These are phyloP conservation scores for Sarcophaga subvicina DNA, from an alignment of 2,888 invertebrate species.

Conservation along the genomic window DNA sequence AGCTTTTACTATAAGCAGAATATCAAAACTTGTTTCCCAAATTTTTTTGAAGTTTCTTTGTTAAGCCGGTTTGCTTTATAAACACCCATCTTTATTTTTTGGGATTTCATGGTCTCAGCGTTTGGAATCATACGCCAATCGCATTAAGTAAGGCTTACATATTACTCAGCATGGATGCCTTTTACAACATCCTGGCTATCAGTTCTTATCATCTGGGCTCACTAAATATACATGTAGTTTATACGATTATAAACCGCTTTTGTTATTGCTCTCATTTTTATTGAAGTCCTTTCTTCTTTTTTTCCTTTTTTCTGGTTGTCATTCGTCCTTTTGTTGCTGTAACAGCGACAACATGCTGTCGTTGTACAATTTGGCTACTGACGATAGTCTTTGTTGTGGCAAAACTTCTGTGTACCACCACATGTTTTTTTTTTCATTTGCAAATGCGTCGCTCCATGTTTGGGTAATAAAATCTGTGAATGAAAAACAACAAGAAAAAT, in stretches of 20 bases:
- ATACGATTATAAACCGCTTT: background rate
- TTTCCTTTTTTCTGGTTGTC: too few relatives aligned
- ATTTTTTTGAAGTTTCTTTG: too few relatives aligned
- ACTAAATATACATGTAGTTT: background rate
- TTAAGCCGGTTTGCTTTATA: too few relatives aligned
- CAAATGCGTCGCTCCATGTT: background rate
- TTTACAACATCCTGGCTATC: background rate
- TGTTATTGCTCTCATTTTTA: background rate
- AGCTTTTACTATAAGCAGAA: too few relatives aligned
- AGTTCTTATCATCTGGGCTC: background rate
- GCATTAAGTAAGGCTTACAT: too few relatives aligned
- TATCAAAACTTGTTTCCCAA: too few relatives aligned
- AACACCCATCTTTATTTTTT: too few relatives aligned
- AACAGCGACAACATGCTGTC: too few relatives aligned
- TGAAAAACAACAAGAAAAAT: background rate
- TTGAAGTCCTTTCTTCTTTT: too few relatives aligned
- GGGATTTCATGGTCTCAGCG: too few relatives aligned
- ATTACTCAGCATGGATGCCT: background rate
- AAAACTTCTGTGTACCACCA: slow-evolving; percentile 1
- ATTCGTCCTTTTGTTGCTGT: too few relatives aligned
- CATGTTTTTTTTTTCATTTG: background rate
- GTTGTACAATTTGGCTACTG: slow-evolving; percentile 5
- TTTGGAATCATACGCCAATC: too few relatives aligned
- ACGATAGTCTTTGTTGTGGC: slow-evolving; percentile 20
- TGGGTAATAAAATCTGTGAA: background rate